Evolutionary conservation across 2,888 invertebrate species (phyloP), one percentile per base, ranked within the genome.

Genomic region (Acanthosepion pharaonis): DNA sequence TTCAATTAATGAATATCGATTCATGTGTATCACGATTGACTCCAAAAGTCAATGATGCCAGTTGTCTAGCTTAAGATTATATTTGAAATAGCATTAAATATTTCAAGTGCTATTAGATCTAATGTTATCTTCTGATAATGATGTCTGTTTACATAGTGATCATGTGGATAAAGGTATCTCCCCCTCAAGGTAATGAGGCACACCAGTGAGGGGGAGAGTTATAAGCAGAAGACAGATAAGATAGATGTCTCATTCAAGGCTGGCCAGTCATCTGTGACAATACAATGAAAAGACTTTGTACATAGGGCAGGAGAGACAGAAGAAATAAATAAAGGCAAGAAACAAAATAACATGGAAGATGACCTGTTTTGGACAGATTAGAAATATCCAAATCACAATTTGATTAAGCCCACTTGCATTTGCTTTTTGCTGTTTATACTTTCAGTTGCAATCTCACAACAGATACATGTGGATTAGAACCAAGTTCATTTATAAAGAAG

Each of bases 131-230:
- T 15, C n/a, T n/a, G 78, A 78, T 8, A n/a, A 28, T 78, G n/a
- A n/a, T 78, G n/a, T n/a, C 78, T 78, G n/a, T 78, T n/a, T n/a
- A 33, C 78, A n/a, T n/a, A n/a, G 78, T 78, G n/a, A 78, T 78
- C n/a, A 78, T 78, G 78, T 78, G n/a, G 78, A 78, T 78, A 78
- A 78, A 78, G 78, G n/a, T 78, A 33, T 78, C 78, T 78, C 78
- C 78, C 78, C 78, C 78, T 78, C 78, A 78, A 78, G 15, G 78
- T 78, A 78, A 78, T 33, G 78, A 78, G 78, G 33, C 78, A 78
- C 78, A 78, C 78, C 78, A 78, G 78, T 78, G 78, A 78, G 78
- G 78, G 78, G 78, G 78, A 78, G 78, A 78, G n/a, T 33, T n/a
- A 78, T 33, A 33, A 78, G 78, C n/a, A n/a, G 78, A 78, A 78